Evolutionary conservation across 2,888 invertebrate species (phyloP).

Genomic region (Yponomeuta malinellus): DNA sequence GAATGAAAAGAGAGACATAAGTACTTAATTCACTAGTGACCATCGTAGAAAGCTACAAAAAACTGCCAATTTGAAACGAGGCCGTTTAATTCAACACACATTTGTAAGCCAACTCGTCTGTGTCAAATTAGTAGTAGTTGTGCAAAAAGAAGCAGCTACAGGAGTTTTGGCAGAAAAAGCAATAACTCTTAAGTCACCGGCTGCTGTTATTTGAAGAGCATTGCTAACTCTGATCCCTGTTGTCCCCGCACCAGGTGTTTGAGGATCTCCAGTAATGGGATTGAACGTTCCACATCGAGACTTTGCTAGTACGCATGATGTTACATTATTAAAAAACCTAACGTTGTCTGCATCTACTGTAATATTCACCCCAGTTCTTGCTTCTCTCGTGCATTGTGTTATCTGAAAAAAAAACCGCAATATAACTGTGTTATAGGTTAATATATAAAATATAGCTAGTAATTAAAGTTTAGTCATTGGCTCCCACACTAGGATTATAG

Average conservation of each 20-base stretch:
- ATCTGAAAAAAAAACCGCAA: conserved; percentile 47
- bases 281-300: conserved; percentile 78
- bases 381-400: conserved; percentile 70
- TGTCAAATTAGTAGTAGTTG: conserved; percentile 63
- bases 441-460: too few relatives aligned
- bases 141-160: conserved; percentile 72
- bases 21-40: too few relatives aligned
- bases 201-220: conserved; percentile 72
- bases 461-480: too few relatives aligned
- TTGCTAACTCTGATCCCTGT: conserved; percentile 62
- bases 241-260: conserved; percentile 65
- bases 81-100: conserved; percentile 37
- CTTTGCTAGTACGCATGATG: conserved; percentile 79
- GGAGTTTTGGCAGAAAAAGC: conserved; percentile 70
- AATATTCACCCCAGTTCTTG: conserved; percentile 66
- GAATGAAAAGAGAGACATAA: too few relatives aligned
- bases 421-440: too few relatives aligned
- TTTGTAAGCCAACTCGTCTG: conserved; percentile 70
- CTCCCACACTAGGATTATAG: too few relatives aligned
- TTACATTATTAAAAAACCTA: conserved; percentile 77
- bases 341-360: conserved; percentile 67
- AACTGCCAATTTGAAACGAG: too few relatives aligned
- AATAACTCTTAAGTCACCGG: conserved; percentile 72
- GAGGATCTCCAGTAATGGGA: conserved; percentile 79
- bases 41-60: too few relatives aligned